phyloP scores from a whole-genome alignment of 1,140 invertebrate genomes.

The Aphaenogaster rudis region DNA sequence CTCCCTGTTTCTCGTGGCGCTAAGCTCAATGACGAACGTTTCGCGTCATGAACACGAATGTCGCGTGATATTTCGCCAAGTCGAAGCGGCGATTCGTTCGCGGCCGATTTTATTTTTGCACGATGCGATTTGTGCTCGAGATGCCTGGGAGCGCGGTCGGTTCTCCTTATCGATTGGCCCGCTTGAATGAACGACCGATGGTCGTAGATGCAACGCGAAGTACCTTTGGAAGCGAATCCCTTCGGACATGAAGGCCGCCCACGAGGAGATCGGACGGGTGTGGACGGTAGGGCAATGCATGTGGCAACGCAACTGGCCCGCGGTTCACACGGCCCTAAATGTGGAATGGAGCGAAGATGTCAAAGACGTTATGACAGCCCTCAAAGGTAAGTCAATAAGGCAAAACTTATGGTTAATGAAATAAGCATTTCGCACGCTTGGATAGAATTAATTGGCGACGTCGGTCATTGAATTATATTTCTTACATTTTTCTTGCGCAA shows the following conservation, averaged over 20 bases:
- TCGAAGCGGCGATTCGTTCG: neutral
- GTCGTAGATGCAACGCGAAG: slow-evolving; percentile 94
- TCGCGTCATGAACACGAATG: neutral
- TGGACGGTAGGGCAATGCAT: slow-evolving; percentile 95
- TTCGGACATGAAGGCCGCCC: slow-evolving; percentile 89
- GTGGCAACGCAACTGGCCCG: slow-evolving; percentile 94
- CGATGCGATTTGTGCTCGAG: neutral
- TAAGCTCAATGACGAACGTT: neutral
- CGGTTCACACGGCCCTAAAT: slow-evolving; percentile 91
- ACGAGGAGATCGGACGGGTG: slow-evolving; percentile 91
- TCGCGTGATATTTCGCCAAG: neutral
- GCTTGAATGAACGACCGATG: slow-evolving; percentile 48
- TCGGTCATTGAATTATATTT: neutral
- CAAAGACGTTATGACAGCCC: slow-evolving; percentile 91
- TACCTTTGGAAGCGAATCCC: slow-evolving; percentile 97
- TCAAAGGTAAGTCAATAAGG: slow-evolving; percentile 89
- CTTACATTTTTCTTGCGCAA: neutral
- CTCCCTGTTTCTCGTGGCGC: neutral
- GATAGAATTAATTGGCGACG: neutral
- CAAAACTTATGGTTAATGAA: neutral
- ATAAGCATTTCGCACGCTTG: neutral
- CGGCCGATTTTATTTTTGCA: slow-evolving; percentile 6
- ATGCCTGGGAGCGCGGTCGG: neutral
- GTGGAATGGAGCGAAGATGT: slow-evolving; percentile 92
- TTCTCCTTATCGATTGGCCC: slow-evolving; percentile 32